Evolutionary conservation across 1,140 invertebrate species (phyloP).

Genomic region (Eriosoma lanigerum): DNA sequence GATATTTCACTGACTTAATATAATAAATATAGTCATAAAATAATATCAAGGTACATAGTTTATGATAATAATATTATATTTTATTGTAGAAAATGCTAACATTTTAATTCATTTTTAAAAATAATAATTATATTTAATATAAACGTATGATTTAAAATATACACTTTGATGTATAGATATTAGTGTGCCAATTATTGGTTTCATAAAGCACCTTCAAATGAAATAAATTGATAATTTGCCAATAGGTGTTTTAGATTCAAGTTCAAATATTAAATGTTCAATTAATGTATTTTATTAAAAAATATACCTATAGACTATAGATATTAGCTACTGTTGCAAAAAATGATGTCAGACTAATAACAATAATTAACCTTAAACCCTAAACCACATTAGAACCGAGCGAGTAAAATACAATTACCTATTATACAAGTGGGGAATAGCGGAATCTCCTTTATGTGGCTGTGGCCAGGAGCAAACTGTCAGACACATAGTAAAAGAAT

Average conservation of each 20-base stretch:
- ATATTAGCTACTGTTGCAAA: too few species aligned
- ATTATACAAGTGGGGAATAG: slow-evolving; percentile 19
- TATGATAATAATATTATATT: too few species aligned
- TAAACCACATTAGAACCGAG: background rate
- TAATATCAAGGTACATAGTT: too few species aligned
- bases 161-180: background rate
- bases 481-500: slow-evolving; percentile 26
- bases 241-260: slow-evolving; percentile 27
- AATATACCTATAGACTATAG: background rate
- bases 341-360: too few species aligned
- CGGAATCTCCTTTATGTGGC: slow-evolving; percentile 26
- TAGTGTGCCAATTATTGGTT: slow-evolving; percentile 19
- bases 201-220: background rate
- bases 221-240: slow-evolving; percentile 21
- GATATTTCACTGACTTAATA: too few species aligned
- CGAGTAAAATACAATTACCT: slow-evolving; percentile 3
- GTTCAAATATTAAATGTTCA: too few species aligned
- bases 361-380: too few species aligned
- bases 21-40: too few species aligned
- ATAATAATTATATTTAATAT: background rate
- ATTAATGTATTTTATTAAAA: background rate
- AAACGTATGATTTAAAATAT: background rate
- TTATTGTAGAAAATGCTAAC: background rate
- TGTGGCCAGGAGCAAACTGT: slow-evolving; percentile 16
- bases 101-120: background rate